These are phyloP conservation scores for Indicator maculatus DNA, from an alignment of 2,113 vertebrate species.

Conservation along the genomic window DNA sequence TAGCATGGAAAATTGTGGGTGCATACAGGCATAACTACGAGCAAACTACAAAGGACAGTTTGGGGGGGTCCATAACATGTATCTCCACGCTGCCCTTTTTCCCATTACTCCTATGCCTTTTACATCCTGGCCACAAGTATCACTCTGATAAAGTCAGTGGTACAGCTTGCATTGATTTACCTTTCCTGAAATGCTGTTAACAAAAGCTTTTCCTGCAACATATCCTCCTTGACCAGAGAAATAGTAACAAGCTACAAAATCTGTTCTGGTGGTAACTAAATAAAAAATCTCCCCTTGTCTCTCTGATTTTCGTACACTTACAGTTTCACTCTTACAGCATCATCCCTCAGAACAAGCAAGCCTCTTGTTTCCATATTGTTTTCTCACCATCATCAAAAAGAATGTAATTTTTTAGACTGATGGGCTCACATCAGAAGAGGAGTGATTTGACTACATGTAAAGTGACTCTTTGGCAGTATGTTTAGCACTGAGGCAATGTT, in stretches of 20 bases:
- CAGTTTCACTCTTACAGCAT: not conserved
- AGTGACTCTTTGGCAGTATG: not conserved
- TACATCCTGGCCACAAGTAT: not conserved
- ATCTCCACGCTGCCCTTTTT: not conserved
- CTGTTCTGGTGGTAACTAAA: not conserved
- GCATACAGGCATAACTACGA: not conserved
- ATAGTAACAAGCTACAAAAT: not conserved
- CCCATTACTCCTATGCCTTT: not conserved
- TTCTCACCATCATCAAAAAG: not conserved
- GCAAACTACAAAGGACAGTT: not conserved
- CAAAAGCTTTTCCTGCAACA: not conserved
- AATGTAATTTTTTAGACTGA: not conserved
- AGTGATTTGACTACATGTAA: not conserved
- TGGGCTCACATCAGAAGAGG: not conserved
- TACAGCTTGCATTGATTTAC: not conserved
- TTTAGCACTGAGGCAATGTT: not conserved
- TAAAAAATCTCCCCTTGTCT: not conserved
- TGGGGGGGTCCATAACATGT: not conserved
- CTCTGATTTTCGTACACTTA: not conserved
- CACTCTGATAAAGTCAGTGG: not conserved
- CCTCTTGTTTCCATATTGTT: not conserved
- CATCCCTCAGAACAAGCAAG: not conserved
- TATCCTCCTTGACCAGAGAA: not conserved
- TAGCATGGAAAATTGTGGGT: not conserved
- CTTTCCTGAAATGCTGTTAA: not conserved